A percentile compares a stretch with the other conserved stretches of the same genome.
Conservation (phyloP, 1,140 invertebrate species). For the Aradophagus sp. region DNA sequence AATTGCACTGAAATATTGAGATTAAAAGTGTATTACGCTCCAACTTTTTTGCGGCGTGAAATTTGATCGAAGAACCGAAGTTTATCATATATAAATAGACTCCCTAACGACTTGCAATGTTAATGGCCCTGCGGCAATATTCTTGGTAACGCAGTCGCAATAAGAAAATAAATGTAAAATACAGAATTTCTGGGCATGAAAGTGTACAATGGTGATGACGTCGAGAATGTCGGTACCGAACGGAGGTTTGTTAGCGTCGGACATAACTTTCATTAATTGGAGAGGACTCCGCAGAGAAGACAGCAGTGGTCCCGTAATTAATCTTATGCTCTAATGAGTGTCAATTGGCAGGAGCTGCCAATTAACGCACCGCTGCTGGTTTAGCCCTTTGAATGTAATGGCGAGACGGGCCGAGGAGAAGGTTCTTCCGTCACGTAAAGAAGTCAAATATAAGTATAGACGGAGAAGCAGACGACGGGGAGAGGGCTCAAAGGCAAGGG, state of each 20-base stretch:
- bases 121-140: constrained; percentile 16
- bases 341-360: constrained; percentile 71
- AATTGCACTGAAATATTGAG: no score
- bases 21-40: no score
- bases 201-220: constrained; percentile 54
- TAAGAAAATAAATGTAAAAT: constrained; percentile 43
- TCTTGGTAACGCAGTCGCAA: constrained; percentile 18
- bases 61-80: no score
- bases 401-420: constrained; percentile 40
- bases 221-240: constrained; percentile 45
- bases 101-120: neutral
- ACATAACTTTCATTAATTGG: constrained; percentile 72
- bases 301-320: constrained; percentile 65
- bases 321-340: constrained; percentile 71
- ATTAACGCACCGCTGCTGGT: constrained; percentile 67
- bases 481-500: neutral
- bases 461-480: constrained; percentile 9
- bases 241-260: constrained; percentile 68
- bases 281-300: constrained; percentile 62
- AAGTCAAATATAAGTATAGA: constrained; percentile 52
- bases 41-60: no score
- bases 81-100: constrained; percentile 9
- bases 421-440: constrained; percentile 28
- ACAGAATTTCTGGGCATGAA: constrained; percentile 34
- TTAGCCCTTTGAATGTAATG: constrained; percentile 56